Conservation (phyloP, 2,888 invertebrate species). For the Cataglyphis livida region DNA sequence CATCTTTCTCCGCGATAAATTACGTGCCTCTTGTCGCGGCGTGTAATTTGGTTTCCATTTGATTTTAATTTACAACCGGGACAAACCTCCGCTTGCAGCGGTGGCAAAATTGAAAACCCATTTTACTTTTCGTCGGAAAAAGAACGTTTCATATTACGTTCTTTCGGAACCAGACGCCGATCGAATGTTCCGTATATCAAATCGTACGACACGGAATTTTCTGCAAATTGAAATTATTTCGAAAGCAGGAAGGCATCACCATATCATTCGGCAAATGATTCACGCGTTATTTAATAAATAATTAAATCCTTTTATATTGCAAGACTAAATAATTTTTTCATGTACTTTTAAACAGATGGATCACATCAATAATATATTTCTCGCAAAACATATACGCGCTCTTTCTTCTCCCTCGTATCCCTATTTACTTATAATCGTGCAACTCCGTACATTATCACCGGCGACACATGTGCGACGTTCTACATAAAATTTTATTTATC, state of each 20-base stretch:
- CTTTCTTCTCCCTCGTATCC: neutral
- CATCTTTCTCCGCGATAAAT: slow-evolving; percentile 44
- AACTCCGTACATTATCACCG: slow-evolving; percentile 16
- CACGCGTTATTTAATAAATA: neutral
- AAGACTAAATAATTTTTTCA: neutral
- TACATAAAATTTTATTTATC: slow-evolving; percentile 51
- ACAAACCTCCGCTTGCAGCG: neutral
- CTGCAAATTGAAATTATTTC: slow-evolving; percentile 48
- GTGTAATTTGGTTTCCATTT: slow-evolving; percentile 55
- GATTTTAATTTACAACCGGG: slow-evolving; percentile 56
- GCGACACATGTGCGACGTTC: neutral
- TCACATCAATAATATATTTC: neutral
- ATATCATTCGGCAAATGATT: neutral
- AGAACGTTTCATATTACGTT: slow-evolving; percentile 50
- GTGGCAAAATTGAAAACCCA: slow-evolving; percentile 51
- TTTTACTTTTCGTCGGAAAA: slow-evolving; percentile 46
- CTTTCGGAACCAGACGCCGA: slow-evolving; percentile 51
- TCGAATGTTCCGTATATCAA: slow-evolving; percentile 66
- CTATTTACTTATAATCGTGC: neutral
- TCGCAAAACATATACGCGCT: too few species aligned
- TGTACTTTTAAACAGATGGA: neutral
- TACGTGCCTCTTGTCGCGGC: slow-evolving; percentile 22
- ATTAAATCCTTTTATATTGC: neutral
- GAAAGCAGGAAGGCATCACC: neutral
- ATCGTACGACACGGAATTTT: slow-evolving; percentile 36